phyloP scores from a whole-genome alignment of 2,888 invertebrate genomes.

The Xanthorhoe designata region DNA sequence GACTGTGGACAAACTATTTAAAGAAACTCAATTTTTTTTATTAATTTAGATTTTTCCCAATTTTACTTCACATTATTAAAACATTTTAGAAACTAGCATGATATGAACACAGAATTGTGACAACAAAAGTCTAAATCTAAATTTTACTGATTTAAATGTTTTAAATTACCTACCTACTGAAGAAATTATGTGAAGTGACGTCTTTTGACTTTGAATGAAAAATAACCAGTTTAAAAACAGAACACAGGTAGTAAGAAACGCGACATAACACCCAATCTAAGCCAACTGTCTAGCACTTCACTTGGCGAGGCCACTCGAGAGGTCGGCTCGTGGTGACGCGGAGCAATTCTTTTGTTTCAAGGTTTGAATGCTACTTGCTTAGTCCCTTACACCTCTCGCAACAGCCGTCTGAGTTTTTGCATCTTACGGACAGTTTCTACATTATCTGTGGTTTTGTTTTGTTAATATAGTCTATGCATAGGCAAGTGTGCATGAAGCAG shows the following conservation, averaged over 20 bases:
- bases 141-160: no score
- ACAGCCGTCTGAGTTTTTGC: background rate
- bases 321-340: background rate
- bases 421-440: background rate
- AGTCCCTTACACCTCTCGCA: background rate
- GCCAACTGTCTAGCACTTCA: background rate
- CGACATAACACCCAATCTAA: constrained; percentile 1
- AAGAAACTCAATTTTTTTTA: no score
- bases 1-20: no score
- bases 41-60: no score
- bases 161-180: no score
- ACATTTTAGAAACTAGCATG: no score
- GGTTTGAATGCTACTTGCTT: background rate
- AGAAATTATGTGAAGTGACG: no score
- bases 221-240: background rate
- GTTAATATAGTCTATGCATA: no score
- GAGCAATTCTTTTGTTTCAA: background rate
- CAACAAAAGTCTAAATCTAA: no score
- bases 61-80: no score
- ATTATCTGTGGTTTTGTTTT: background rate
- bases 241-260: background rate
- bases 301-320: background rate
- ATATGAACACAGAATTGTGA: no score
- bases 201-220: background rate
- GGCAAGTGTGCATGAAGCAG: no score